Conservation (phyloP, 2,888 invertebrate species). For the Ophion costatus region DNA sequence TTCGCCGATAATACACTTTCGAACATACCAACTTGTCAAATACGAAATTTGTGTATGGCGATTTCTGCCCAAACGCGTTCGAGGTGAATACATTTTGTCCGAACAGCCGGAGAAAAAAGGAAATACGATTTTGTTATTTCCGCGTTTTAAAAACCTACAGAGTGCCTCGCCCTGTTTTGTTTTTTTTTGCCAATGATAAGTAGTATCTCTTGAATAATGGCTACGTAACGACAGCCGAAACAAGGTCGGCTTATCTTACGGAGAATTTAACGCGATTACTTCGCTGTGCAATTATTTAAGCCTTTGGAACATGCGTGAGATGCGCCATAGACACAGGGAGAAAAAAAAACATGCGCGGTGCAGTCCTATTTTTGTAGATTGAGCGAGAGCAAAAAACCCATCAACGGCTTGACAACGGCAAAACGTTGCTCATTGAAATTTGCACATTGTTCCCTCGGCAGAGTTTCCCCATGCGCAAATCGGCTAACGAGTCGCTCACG, state of each 20-base stretch:
- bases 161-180: not conserved
- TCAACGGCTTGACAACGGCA: not conserved
- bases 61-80: not conserved
- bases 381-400: not conserved
- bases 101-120: not conserved
- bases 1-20: not conserved
- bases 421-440: not conserved
- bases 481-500: not conserved
- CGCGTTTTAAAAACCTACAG: not conserved
- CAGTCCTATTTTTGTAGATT: not conserved
- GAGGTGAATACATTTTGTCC: not conserved
- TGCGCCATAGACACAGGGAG: not conserved
- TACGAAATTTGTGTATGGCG: not conserved
- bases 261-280: not conserved
- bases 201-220: conserved; percentile 37
- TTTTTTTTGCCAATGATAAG: conserved; percentile 46
- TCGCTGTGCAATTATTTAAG: not conserved
- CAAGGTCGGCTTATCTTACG: conserved; percentile 39
- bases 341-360: not conserved
- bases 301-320: not conserved
- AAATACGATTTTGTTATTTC: conserved; percentile 1
- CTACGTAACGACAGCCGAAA: conserved; percentile 1
- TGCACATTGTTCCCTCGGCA: not conserved
- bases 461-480: not conserved
- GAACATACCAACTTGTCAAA: not conserved